phyloP scores from a whole-genome alignment of 2,113 vertebrate species.

The Zapornia atra region DNA sequence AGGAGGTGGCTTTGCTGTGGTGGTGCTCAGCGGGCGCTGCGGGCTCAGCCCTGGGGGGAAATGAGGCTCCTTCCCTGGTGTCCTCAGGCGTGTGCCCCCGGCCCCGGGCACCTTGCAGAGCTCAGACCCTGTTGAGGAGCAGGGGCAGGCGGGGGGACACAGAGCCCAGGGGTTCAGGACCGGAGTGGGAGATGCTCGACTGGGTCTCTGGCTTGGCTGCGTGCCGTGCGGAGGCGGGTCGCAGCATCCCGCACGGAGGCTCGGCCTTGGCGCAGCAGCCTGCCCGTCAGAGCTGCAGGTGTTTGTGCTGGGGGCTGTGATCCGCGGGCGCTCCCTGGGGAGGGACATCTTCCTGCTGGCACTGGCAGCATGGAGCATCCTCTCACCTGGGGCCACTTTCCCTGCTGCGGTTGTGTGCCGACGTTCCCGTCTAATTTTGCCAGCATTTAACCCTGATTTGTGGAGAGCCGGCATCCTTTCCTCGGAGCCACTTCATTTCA shows the following conservation, averaged over 20 bases:
- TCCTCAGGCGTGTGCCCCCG: fast-evolving
- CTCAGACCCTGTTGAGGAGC: not conserved
- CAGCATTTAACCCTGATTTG: not conserved
- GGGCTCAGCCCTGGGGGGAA: not conserved
- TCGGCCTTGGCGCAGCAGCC: not conserved
- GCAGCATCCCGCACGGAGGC: not conserved
- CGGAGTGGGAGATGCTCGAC: fast-evolving
- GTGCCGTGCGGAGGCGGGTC: fast-evolving
- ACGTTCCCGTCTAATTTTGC: not conserved
- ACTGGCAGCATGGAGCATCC: not conserved
- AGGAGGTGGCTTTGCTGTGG: not conserved
- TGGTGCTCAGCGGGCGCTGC: not conserved
- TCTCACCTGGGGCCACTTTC: not conserved
- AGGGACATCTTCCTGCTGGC: not conserved
- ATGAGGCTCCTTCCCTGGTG: not conserved
- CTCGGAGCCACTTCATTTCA: not conserved
- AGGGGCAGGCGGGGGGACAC: fast-evolving
- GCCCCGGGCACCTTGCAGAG: not conserved
- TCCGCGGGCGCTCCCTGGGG: not conserved
- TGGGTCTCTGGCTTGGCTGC: fast-evolving
- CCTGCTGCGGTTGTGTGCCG: not conserved
- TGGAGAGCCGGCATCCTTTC: not conserved
- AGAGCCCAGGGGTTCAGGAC: not conserved
- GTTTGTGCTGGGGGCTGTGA: conserved; percentile 34
- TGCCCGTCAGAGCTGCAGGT: not conserved